Evolutionary conservation across 1,140 invertebrate species (phyloP), one percentile per base, ranked within the genome.

Genomic region (Drosophila mojavensis): DNA sequence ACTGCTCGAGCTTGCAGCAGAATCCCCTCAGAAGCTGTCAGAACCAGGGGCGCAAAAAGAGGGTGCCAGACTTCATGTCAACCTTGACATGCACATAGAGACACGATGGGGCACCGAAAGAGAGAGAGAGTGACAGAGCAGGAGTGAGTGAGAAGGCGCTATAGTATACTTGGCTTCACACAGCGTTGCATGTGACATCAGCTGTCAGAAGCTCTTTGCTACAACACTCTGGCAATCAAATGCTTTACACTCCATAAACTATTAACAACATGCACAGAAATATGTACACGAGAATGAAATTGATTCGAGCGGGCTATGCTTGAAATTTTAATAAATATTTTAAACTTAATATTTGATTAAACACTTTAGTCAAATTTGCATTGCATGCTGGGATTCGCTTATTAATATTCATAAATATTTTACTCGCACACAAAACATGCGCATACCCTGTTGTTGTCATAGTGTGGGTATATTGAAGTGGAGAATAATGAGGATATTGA

Each of bases 121-220:
- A 51, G n/a, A 30, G 17, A 33, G 39, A 51, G n/a, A 30, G 17
- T 28, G 39, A 39, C 39, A 45, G 61, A 24, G 41, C 4, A 33
- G 43, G 20, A 30, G 36, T 45, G n/a, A 17, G 43, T 5, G 43
- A 15, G n/a, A 17, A 4, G 7, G 43, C 15, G 9, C 5, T 47
- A 17, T 56, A 61, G 55, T 43, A 55, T 69, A 47, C 62, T 43
- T 36, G 66, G 51, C 51, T 17, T 15, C 28, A n/a, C 28, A 7
- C 15, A 67, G 70, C 54, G 56, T 69, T 84, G 81, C 75, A 72
- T 76, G 59, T 79, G 76, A 83, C 80, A 83, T 13, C 26, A 24
- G 63, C 67, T 85, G 81, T 86, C 81, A 86, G 59, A 72, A 81
- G 75, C 82, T 81, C 75, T 85, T 85, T 78, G 79, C 69, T 59